Percentiles rank a stretch among this genome's conserved stretches.
phyloP scores from a whole-genome alignment of 2,888 invertebrate genomes.

The Lysandra coridon region DNA sequence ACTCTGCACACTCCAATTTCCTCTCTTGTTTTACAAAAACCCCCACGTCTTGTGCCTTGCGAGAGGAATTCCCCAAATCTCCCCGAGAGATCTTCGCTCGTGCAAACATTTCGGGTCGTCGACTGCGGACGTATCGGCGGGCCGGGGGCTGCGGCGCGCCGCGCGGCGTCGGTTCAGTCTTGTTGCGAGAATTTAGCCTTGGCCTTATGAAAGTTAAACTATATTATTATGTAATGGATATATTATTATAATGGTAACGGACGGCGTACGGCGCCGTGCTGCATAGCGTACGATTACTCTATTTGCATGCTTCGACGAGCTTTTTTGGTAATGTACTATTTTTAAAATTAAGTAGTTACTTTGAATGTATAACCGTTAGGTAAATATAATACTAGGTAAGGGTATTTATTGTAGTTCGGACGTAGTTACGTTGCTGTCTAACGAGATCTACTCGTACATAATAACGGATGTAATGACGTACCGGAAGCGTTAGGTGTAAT shows the following conservation, averaged over 20 bases:
- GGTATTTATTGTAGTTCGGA: constrained; percentile 78
- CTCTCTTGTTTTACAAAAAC: constrained; percentile 48
- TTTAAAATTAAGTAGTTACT: constrained; percentile 76
- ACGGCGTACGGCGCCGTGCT: constrained; percentile 70
- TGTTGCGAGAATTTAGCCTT: constrained; percentile 81
- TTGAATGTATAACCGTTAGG: constrained; percentile 78
- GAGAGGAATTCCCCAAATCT: constrained; percentile 44
- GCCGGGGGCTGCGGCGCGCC: constrained; percentile 56
- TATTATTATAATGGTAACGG: constrained; percentile 59
- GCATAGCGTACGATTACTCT: constrained; percentile 76
- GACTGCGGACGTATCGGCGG: constrained; percentile 31
- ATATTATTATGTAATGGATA: constrained; percentile 69
- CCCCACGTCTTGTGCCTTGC: constrained; percentile 76
- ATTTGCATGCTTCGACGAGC: constrained; percentile 81
- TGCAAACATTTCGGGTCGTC: constrained; percentile 31
- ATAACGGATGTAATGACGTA: constrained; percentile 73
- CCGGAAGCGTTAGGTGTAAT: constrained; percentile 71
- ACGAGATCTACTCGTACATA: constrained; percentile 75
- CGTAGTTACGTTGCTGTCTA: constrained; percentile 75
- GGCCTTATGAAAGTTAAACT: constrained; percentile 80
- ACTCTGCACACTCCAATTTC: constrained; percentile 36
- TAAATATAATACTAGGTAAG: constrained; percentile 74
- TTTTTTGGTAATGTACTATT: constrained; percentile 80
- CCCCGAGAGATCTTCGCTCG: constrained; percentile 37
- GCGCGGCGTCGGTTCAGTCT: constrained; percentile 70